Evolutionary conservation across 2,113 vertebrate species (phyloP), one percentile per base, ranked within the genome.

Genomic region (Microcebus ravelobensis): DNA sequence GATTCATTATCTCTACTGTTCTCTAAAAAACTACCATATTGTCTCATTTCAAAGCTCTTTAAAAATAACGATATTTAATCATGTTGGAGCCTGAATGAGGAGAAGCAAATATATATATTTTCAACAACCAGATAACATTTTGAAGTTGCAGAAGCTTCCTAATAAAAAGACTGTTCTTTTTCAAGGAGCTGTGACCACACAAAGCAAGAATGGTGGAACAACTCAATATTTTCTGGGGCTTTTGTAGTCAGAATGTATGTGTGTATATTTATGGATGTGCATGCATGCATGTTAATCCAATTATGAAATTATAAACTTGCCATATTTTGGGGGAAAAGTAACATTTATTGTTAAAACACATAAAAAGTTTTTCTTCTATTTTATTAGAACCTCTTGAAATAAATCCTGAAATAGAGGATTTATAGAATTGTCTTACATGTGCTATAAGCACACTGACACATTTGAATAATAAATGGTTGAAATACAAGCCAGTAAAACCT

Each of bases 401-500:
- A 90, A 65, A 87, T 81, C 23, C n/a, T 92, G 57, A 50, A 87
- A 83, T 92, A 76, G 0, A 80, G 36, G 63, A 48, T 36, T 65
- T 31, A n/a, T 71, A 27, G 17, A 61, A 63, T 42, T 70, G 23
- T 77, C 80, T 77, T 63, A 23, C 13, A 42, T 67, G 55, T 77
- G 13, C 42, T 81, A 96, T 23, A 81, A 83, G 74, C 59, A 90
- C 36, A 83, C 1, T 36, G 74, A 74, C 29, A 89, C 85, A 90
- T 94, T 94, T 94, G 95, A 97, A 65, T 97, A 93, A 85, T 90
- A 82, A 39, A 87, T 93, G 20, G 36, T 20, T 92, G 29, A 95
- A 93, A 70, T n/a, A 87, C 71, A 92, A 74, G 42, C 42, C 71
- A 89, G 59, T 86, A 93, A 96, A 94, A 87, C 25, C 9, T 71